Evolutionary conservation across 2,113 vertebrate genomes (phyloP), one percentile per base, ranked within the genome.

Genomic region (Archilochus colubris): DNA sequence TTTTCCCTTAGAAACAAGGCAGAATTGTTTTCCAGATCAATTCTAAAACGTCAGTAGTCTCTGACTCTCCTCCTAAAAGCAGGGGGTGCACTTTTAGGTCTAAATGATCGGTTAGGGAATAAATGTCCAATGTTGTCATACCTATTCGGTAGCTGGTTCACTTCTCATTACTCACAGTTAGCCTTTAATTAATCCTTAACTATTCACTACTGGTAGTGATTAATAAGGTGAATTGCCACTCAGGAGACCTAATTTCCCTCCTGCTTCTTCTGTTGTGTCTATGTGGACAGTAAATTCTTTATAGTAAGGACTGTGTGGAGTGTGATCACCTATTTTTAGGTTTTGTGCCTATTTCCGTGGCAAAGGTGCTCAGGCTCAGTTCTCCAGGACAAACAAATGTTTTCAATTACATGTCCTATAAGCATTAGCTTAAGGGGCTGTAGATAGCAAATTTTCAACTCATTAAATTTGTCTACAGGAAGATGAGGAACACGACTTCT

Each of bases 381-480:
- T 94, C 44, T 74, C 44, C 33, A 46, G 75, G 69, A 80, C 61
- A 95, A 89, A 86, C 72, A 2, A 73, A 93, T 70, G 12, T 78
- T 94, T 91, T 72, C 77, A 89, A 91, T 89, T 70, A 75, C 28
- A 89, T 80, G 64, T 93, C 94, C 86, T 64, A 67, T 53, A 88
- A 59, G 79, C 58, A 93, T 89, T 86, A 95, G 38, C 85, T 93
- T 93, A 94, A 80, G 64, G 40, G 79, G 89, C 48, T 53, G 23
- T 61, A 53, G 63, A 70, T 54, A 53, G 88, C 72, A 95, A 91
- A 94, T 94, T 91, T 94, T 91, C 85, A 83, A 78, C 72, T 95
- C 76, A 76, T 77, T 86, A 72, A 55, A 88, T 86, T 95, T 93
- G 61, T 91, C 89, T 94, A 57, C 72, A 86, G 63, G 81, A 89